Percentiles rank a stretch among this genome's conserved stretches.
phyloP scores from a whole-genome alignment of 2,888 invertebrate species.

The Drosophila prolongata region DNA sequence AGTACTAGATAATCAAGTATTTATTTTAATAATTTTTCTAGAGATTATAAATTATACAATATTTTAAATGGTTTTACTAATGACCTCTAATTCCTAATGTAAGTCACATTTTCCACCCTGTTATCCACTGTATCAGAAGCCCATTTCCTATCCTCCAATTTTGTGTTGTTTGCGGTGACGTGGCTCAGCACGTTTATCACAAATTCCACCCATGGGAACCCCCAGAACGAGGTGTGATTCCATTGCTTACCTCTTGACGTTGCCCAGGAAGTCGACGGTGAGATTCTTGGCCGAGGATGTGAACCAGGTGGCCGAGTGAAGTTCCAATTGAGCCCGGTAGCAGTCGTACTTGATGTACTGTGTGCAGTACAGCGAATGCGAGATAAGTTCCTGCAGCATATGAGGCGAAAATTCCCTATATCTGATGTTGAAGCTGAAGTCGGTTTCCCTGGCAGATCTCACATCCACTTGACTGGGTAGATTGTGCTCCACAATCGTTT shows the following conservation, averaged over 20 bases:
- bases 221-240: slow-evolving; percentile 1
- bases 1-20: too few relatives aligned
- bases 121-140: slow-evolving; percentile 1
- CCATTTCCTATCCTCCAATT: slow-evolving; percentile 36
- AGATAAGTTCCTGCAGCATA: slow-evolving; percentile 95
- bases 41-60: too few relatives aligned
- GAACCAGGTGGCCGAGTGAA: slow-evolving; percentile 96
- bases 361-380: slow-evolving; percentile 94
- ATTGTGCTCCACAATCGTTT: slow-evolving; percentile 96
- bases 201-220: slow-evolving; percentile 45
- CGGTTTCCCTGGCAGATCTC: slow-evolving; percentile 90
- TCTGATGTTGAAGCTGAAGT: slow-evolving; percentile 93
- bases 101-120: neutral
- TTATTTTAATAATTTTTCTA: too few relatives aligned
- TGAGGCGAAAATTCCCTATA: slow-evolving; percentile 95
- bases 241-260: slow-evolving; percentile 89
- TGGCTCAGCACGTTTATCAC: slow-evolving; percentile 56
- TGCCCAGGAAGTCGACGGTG: slow-evolving; percentile 93
- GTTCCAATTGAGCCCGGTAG: slow-evolving; percentile 93
- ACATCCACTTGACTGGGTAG: slow-evolving; percentile 95
- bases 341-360: slow-evolving; percentile 96
- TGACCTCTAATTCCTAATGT: neutral
- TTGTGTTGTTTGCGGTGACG: slow-evolving; percentile 43
- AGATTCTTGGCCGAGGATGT: slow-evolving; percentile 91
- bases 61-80: too few relatives aligned